Percentiles rank a stretch among this genome's conserved stretches.
Conservation (phyloP, 1,140 invertebrate species). For the Anastatus disparis region DNA sequence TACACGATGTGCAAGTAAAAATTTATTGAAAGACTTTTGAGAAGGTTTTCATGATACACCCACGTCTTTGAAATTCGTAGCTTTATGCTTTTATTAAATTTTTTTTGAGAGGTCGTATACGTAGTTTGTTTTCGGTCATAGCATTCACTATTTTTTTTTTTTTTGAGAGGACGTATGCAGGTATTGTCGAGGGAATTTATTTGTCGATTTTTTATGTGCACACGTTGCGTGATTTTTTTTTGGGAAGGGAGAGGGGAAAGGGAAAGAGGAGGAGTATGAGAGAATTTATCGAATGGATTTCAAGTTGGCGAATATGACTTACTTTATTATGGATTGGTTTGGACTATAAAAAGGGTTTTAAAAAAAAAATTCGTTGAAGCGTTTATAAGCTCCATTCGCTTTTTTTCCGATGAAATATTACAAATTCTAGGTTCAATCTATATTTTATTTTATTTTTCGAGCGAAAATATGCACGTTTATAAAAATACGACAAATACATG, state of each 20-base stretch:
- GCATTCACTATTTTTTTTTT: too few relatives aligned
- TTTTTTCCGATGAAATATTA: constrained; percentile 3
- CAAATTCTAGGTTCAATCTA: background rate
- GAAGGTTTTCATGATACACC: too few relatives aligned
- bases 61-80: background rate
- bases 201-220: too few relatives aligned
- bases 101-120: background rate
- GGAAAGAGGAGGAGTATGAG: too few relatives aligned
- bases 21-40: constrained; percentile 9
- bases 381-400: background rate
- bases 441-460: background rate
- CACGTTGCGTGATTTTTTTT: too few relatives aligned
- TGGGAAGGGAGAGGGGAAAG: too few relatives aligned
- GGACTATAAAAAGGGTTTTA: background rate
- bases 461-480: too few relatives aligned
- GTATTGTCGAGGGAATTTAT: background rate
- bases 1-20: too few relatives aligned
- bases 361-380: background rate
- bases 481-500: too few relatives aligned
- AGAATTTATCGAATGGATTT: constrained; percentile 18
- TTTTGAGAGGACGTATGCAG: too few relatives aligned
- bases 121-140: too few relatives aligned
- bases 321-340: constrained; percentile 2
- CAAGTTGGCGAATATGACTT: constrained; percentile 10
- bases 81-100: constrained; percentile 29